Percentiles rank a stretch among this genome's conserved stretches.
These are phyloP conservation scores for Telmatherina bonti DNA, from an alignment of 2,797 vertebrate genomes.

Conservation along the genomic window DNA sequence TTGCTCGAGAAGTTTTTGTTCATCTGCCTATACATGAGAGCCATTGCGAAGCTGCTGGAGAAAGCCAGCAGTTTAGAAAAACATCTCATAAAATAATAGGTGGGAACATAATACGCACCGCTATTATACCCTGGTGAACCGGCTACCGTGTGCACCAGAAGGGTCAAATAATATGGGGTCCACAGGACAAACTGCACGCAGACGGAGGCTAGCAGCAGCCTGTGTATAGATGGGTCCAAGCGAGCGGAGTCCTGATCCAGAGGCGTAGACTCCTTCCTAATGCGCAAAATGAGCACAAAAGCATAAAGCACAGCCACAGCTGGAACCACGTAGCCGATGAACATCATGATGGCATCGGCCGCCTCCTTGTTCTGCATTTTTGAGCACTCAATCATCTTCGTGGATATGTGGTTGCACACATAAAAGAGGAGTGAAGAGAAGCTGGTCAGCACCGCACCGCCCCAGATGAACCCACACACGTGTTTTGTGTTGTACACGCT, in stretches of 20 bases:
- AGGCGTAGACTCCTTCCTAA: conserved; percentile 91
- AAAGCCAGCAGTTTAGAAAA: conserved; percentile 92
- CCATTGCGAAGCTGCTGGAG: conserved; percentile 93
- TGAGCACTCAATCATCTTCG: conserved; percentile 93
- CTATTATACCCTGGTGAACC: conserved; percentile 76
- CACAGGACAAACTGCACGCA: conserved; percentile 93
- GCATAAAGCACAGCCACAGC: conserved; percentile 91
- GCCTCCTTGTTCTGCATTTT: conserved; percentile 97
- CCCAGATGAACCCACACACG: conserved; percentile 97
- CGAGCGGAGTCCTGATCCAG: conserved; percentile 92
- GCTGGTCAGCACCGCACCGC: conserved; percentile 95
- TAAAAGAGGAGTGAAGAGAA: conserved; percentile 97
- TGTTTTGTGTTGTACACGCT: conserved; percentile 99
- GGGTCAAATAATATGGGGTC: conserved; percentile 94
- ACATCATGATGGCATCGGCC: conserved; percentile 93
- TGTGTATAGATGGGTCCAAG: conserved; percentile 92
- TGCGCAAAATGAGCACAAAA: conserved; percentile 88
- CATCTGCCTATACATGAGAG: conserved; percentile 93
- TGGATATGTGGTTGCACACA: conserved; percentile 95
- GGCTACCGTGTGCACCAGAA: conserved; percentile 90
- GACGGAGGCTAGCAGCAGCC: conserved; percentile 92
- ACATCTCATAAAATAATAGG: conserved; percentile 86
- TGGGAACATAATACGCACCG: conserved; percentile 73
- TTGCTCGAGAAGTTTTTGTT: conserved; percentile 94
- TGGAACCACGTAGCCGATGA: conserved; percentile 94